Base-by-base conservation (phyloP, 2,797 vertebrate genomes). In the Gymnocypris eckloni region DNA sequence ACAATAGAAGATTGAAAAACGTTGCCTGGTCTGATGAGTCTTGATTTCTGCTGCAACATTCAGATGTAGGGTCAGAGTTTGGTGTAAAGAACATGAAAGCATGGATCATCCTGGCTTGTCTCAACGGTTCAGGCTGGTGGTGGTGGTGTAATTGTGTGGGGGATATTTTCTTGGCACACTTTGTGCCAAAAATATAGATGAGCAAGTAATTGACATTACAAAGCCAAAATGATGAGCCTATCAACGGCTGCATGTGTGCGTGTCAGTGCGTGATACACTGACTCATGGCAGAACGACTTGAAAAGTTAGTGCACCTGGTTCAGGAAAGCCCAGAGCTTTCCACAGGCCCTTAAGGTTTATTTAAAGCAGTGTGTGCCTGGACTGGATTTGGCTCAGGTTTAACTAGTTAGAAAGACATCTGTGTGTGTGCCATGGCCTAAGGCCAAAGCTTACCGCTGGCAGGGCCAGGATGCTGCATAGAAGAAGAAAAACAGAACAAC, bases 401-500 rank as follows among this genome's bases (percentile, higher is more conserved):
- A 43, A 79, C 54, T 43, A 25, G 54, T 61, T 61, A 79, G 76
- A 78, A 78, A 10, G 6, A 39, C 18, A 56, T 56, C n/a, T 56
- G 37, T 79, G 22, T 61, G 22, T 61, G 56, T 79, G 76, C 22
- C 76, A 61, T 43, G 13, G 54, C 76, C 54, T 61, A 6, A 43
- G 15, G 76, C 76, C 39, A 61, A 25, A 61, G 54, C 54, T 25
- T 25, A 61, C 75, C 2, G 1, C 39, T 79, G 76, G 37, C 76
- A 61, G 39, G 61, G 39, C 11, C 28, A 54, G 2, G 15, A 54
- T 7, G 50, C 5, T 11, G 18, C 50, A 76, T 12, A 39, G 18
- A 79, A 56, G 37, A 79, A 43, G 76, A 61, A 79, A n/a, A 39
- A 61, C 10, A 77, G 39, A 22, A 56, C 75, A 56, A 48, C n/a